Evolutionary conservation across 2,888 invertebrate genomes (phyloP), one percentile per base, ranked within the genome.

Genomic region (Graphium colonna): DNA sequence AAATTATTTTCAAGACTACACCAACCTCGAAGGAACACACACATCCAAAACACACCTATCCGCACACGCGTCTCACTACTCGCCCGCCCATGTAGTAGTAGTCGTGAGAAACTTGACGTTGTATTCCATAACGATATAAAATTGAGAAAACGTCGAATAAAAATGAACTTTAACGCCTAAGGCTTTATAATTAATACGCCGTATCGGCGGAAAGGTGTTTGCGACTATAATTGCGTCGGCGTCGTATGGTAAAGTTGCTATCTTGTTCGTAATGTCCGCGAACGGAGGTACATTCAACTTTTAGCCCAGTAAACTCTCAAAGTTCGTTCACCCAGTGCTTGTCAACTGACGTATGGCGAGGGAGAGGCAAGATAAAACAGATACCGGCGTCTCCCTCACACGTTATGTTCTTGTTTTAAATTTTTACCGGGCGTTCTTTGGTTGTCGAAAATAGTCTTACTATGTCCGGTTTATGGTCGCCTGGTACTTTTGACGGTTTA

Each of bases 1-100:
- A 89, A 89, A 89, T 89, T 82, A 89, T 89, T 88, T 89, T 89
- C 88, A 89, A 88, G 87, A 88, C 86, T 88, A 87, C 86, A 84
- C 82, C 79, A 83, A 82, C 86, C 80, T 83, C 81, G 64, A 73
- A 68, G 70, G 67, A 69, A 79, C 79, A 69, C 75, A 73, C 77
- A 76, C 68, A 61, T 60, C 59, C 52, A 59, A 47, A 57, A 49
- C 12, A 54, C 45, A 59, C 67, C 59, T 71, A 73, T 86, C 75
- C 61, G 73, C 71, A 84, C 76, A 71, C 69, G 61, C 75, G 81
- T 82, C 85, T 87, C 84, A 77, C 84, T 84, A 82, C 82, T 71
- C 66, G 64, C 59, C 57, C 74, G 74, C 72, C 61, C 66, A 71
- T 83, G 89, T 89, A 75, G 79, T 73, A 60, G 89, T 87, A 85